phyloP scores from a whole-genome alignment of 1,140 invertebrate species.

The Thaumatotibia leucotreta region DNA sequence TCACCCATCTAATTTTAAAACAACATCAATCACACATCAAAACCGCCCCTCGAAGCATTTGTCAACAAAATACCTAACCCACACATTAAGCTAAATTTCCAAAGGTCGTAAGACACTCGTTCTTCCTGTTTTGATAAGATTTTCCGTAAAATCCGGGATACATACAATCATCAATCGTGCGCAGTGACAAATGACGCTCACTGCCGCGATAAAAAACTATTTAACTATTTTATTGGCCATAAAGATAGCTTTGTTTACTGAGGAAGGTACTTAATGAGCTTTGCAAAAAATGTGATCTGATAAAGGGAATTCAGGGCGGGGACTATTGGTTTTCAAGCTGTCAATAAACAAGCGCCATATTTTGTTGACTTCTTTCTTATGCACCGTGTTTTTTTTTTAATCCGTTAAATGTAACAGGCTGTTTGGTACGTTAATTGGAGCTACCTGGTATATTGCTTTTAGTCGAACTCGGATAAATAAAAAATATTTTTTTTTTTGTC shows the following conservation, averaged over 20 bases:
- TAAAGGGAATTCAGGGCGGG: neutral
- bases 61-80: conserved; percentile 3
- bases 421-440: too few species aligned
- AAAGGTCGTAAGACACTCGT: neutral
- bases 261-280: conserved; percentile 1
- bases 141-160: neutral
- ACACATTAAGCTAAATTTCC: neutral
- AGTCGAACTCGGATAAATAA: too few species aligned
- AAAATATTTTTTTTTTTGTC: too few species aligned
- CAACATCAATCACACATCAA: conserved; percentile 9
- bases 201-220: conserved; percentile 46
- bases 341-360: neutral
- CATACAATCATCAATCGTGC: conserved; percentile 27
- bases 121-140: conserved; percentile 7
- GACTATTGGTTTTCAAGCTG: neutral
- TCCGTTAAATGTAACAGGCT: too few species aligned
- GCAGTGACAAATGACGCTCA: conserved; percentile 40
- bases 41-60: neutral
- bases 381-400: too few species aligned
- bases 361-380: too few species aligned
- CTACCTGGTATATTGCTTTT: too few species aligned
- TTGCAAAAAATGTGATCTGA: neutral
- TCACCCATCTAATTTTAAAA: conserved; percentile 9
- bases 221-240: conserved; percentile 47
- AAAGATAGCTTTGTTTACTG: conserved; percentile 44